These are phyloP conservation scores for Philypnodon macrostomus DNA, from an alignment of 2,797 vertebrate species.

Conservation along the genomic window DNA sequence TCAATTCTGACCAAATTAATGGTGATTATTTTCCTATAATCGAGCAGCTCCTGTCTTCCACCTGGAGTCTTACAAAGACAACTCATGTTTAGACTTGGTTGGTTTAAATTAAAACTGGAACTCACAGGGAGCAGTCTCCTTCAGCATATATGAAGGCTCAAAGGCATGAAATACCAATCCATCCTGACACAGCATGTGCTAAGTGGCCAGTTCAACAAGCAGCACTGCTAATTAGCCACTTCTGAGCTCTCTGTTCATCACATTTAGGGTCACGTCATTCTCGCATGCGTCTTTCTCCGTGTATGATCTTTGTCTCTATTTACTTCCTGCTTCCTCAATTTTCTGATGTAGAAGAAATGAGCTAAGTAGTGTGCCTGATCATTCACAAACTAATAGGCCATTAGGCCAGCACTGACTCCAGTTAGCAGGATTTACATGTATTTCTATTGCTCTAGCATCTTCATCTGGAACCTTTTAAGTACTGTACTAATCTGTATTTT, in stretches of 20 bases:
- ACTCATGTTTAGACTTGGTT: too few species aligned
- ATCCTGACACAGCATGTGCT: conserved; percentile 47
- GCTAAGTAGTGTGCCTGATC: background rate
- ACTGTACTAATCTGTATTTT: too few species aligned
- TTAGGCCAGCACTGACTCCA: too few species aligned
- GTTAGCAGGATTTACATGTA: too few species aligned
- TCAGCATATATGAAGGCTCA: conserved; percentile 55
- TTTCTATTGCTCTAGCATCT: too few species aligned
- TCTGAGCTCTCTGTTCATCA: conserved; percentile 58
- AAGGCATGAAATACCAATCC: conserved; percentile 51
- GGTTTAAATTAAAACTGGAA: too few species aligned
- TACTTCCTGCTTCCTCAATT: background rate
- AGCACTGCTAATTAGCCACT: conserved; percentile 55
- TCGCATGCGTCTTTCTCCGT: conserved; percentile 33
- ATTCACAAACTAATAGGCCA: too few species aligned
- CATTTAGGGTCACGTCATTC: conserved; percentile 34
- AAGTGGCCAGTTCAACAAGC: conserved; percentile 54
- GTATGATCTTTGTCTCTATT: conserved; percentile 18
- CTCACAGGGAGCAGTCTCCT: background rate
- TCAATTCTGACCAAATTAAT: too few species aligned
- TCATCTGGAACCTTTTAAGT: too few species aligned
- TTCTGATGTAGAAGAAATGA: background rate
- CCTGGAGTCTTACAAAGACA: too few species aligned
- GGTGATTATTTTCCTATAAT: too few species aligned
- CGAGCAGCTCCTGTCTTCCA: too few species aligned